A percentile compares a stretch with the other conserved stretches of the same genome.
phyloP scores from a whole-genome alignment of 2,888 invertebrate species.

The Himalopsyche japonica region DNA sequence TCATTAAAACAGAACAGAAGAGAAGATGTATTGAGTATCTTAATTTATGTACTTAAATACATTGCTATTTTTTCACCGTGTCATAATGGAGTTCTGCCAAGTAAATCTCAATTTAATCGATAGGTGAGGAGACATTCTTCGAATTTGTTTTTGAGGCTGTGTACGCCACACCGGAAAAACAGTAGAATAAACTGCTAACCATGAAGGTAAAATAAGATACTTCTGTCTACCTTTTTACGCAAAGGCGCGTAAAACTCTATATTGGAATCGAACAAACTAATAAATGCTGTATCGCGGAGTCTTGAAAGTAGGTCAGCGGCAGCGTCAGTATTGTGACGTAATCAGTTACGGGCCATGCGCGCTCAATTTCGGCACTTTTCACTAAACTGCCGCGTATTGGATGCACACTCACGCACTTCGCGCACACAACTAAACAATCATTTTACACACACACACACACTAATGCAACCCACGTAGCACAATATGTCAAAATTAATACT shows the following conservation, averaged over 20 bases:
- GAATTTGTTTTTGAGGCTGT: too few relatives aligned
- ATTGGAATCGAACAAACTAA: neutral
- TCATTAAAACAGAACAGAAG: too few relatives aligned
- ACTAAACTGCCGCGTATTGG: constrained; percentile 9
- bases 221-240: too few relatives aligned
- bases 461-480: neutral
- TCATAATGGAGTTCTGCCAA: too few relatives aligned
- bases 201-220: too few relatives aligned
- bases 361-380: constrained; percentile 36
- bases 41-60: too few relatives aligned
- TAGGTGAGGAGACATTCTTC: too few relatives aligned
- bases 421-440: neutral
- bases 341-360: constrained; percentile 34
- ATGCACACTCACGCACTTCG: constrained; percentile 1
- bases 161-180: too few relatives aligned
- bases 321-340: constrained; percentile 26
- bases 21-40: too few relatives aligned
- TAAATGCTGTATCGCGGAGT: neutral
- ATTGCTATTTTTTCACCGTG: too few relatives aligned
- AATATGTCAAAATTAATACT: neutral
- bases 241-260: neutral
- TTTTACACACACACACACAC: neutral
- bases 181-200: too few relatives aligned
- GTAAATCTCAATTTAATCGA: too few relatives aligned
- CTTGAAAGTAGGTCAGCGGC: constrained; percentile 33